Conservation (phyloP, 2,797 vertebrate species). For the Helicolenus hilgendorfi region DNA sequence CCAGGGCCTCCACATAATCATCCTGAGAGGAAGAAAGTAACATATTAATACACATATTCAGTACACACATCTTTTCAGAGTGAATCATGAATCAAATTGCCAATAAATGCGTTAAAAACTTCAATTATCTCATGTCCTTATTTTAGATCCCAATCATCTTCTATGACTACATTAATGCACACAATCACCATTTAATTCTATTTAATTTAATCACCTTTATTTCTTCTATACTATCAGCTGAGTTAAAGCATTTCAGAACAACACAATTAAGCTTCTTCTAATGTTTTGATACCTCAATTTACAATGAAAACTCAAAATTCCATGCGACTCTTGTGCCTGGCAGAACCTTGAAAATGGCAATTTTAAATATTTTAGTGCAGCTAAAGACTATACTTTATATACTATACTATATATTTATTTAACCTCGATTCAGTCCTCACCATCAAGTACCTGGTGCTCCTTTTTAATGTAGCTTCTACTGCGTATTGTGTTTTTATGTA, state of each 20-base stretch:
- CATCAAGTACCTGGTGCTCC: too few species aligned
- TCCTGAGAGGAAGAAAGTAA: slow-evolving; percentile 87
- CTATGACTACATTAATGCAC: neutral
- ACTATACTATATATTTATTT: too few species aligned
- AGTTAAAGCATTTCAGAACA: neutral
- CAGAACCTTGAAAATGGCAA: neutral
- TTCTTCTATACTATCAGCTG: neutral
- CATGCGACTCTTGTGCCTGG: neutral
- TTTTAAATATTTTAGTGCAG: neutral
- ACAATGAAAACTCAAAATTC: neutral
- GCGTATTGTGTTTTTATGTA: too few species aligned
- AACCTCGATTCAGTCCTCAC: neutral
- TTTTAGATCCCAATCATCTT: neutral
- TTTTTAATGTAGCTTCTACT: too few species aligned
- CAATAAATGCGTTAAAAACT: too few species aligned
- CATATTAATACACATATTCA: neutral
- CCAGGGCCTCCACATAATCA: slow-evolving; percentile 98
- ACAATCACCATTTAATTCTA: neutral
- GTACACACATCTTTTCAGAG: neutral
- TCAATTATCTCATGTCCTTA: neutral
- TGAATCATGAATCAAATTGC: neutral
- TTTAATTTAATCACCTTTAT: neutral
- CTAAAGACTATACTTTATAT: too few species aligned
- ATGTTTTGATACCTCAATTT: neutral
- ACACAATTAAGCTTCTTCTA: neutral